Conservation (phyloP, 1,140 invertebrate genomes). For the Meloidogyne floridensis region DNA sequence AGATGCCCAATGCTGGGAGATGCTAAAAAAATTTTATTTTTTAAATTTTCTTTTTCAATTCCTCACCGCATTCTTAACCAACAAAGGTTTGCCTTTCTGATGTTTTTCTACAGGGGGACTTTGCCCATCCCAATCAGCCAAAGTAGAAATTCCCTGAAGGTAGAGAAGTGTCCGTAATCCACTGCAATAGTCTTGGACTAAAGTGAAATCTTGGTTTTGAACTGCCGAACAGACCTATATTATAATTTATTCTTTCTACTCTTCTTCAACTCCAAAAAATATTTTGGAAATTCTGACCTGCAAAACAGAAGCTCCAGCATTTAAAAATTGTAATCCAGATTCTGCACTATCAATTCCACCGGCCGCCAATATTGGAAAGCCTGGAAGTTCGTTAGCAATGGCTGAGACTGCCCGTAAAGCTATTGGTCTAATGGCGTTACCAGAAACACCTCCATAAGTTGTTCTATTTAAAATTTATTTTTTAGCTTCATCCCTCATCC, state of each 20-base stretch:
- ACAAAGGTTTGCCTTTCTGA: constrained; percentile 86
- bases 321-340: constrained; percentile 85
- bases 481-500: no score
- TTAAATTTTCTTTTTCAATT: neutral
- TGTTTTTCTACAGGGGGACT: constrained; percentile 83
- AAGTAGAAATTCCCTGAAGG: constrained; percentile 73
- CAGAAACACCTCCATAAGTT: constrained; percentile 93
- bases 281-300: constrained; percentile 72
- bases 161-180: constrained; percentile 88
- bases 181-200: constrained; percentile 67
- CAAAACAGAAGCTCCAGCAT: constrained; percentile 84
- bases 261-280: neutral
- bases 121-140: constrained; percentile 84
- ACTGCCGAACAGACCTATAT: constrained; percentile 86
- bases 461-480: constrained; percentile 69
- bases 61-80: constrained; percentile 71
- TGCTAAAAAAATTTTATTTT: constrained; percentile 66
- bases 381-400: constrained; percentile 45
- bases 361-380: constrained; percentile 88
- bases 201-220: constrained; percentile 82
- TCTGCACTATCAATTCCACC: constrained; percentile 94
- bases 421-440: constrained; percentile 90
- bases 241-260: constrained; percentile 1
- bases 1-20: constrained; percentile 87
- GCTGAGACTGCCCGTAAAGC: constrained; percentile 72